Percentiles rank a stretch among this genome's conserved stretches.
Conservation (phyloP, 2,888 invertebrate genomes). For the Carabus problematicus region DNA sequence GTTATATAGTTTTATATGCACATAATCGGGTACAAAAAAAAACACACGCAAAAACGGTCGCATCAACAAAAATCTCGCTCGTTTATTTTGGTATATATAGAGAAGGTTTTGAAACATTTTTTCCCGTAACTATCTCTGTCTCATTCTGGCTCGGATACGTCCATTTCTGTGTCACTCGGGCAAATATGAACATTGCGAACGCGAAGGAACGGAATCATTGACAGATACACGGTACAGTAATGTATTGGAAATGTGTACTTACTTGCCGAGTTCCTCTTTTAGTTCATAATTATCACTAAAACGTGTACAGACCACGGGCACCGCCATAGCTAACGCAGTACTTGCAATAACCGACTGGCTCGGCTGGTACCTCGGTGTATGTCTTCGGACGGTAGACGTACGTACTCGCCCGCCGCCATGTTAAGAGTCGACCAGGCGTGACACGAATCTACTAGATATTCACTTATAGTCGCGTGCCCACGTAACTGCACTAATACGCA, state of each 20-base stretch:
- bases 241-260: slow-evolving; percentile 63
- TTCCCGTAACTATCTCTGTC: slow-evolving; percentile 29
- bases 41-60: slow-evolving; percentile 40
- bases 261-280: slow-evolving; percentile 99
- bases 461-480: neutral
- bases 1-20: too few species aligned
- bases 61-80: slow-evolving; percentile 44
- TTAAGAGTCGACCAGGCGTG: slow-evolving; percentile 23
- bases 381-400: slow-evolving; percentile 47
- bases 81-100: slow-evolving; percentile 53
- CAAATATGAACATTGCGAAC: neutral
- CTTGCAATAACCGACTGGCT: slow-evolving; percentile 55
- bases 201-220: too few species aligned
- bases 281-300: slow-evolving; percentile 99
- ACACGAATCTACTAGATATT: slow-evolving; percentile 17
- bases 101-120: slow-evolving; percentile 50
- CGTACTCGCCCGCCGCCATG: slow-evolving; percentile 27
- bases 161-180: slow-evolving; percentile 47
- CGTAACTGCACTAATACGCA: neutral
- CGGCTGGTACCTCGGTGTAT: slow-evolving; percentile 51
- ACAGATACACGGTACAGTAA: slow-evolving; percentile 28
- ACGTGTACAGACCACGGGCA: slow-evolving; percentile 91
- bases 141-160: slow-evolving; percentile 48
- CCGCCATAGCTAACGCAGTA: slow-evolving; percentile 72
- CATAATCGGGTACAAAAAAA: too few species aligned